These are phyloP conservation scores for Struthio camelus DNA, from an alignment of 2,113 vertebrate genomes.

Conservation along the genomic window DNA sequence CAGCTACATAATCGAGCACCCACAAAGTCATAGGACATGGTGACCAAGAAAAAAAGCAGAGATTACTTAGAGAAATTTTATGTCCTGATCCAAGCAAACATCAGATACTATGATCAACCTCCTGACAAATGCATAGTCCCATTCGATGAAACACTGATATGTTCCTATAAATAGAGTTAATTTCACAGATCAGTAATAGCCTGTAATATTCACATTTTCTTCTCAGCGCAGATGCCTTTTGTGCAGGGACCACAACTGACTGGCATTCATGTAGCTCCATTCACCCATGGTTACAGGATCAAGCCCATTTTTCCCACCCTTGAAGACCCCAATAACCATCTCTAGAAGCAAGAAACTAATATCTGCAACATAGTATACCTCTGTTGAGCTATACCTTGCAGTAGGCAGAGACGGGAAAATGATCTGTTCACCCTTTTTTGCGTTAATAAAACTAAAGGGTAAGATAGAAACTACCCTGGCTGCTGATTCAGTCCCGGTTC, in stretches of 20 bases:
- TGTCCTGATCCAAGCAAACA: neutral
- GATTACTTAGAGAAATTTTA: neutral
- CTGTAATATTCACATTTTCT: neutral
- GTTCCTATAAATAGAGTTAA: neutral
- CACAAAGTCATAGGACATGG: neutral
- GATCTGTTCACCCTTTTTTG: neutral
- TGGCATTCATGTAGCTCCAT: neutral
- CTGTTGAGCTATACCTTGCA: neutral
- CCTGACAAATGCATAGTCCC: neutral
- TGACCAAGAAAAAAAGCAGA: neutral
- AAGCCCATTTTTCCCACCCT: neutral
- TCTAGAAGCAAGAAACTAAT: neutral
- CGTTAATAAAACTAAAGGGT: neutral
- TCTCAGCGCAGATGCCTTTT: neutral
- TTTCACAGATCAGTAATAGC: neutral
- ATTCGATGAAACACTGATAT: neutral
- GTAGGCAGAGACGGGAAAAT: neutral
- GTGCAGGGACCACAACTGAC: neutral
- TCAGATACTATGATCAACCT: neutral
- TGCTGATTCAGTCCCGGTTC: neutral
- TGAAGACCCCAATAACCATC: neutral
- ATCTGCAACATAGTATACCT: neutral
- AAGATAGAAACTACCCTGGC: neutral
- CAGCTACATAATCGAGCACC: neutral
- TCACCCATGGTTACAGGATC: neutral